Base-by-base conservation (phyloP, 2,888 invertebrate genomes). In the Flabesymbios commensalis region DNA sequence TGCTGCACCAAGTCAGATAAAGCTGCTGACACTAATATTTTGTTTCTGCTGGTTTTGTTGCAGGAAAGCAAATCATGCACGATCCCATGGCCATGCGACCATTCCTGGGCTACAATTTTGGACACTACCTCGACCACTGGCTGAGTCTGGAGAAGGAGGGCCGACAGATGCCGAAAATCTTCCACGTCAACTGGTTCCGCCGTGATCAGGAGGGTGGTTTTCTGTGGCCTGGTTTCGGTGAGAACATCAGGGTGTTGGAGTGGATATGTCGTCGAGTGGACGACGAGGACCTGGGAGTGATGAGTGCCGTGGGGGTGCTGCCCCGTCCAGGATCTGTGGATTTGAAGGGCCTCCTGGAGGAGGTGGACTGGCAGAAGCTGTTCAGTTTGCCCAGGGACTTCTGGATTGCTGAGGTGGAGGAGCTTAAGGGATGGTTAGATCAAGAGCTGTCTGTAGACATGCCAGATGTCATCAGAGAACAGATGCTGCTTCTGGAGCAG, bases 301-400 rank as follows among this genome's bases (percentile, higher is more conserved):
- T 88, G 59, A 69, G 71, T 49, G 47, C 73, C 47, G 49, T 67
- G 19, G 71, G 73, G 1, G 51, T 52, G 19, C 41, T 74, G 19
- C 74, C 74, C 7, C 63, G 39, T 33, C 39, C 63, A 54, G 69
- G 68, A 4, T 56, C 63, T 14, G 45, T 70, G 5, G 36, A 69
- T 49, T 26, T 54, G 19, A 55, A 57, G 5, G 70, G 68, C 51
- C 52, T 65, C 28, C 24, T 55, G 28, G 56, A 48, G 36, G 33
- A 59, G 17, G 55, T 65, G 31, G 52, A 57, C 77, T 84, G 89
- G 81, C 85, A 90, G 17, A 88, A 91, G 75, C 84, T 97, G 17
- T 94, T 96, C 84, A 87, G 88, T 65, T 84, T 96, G 60, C 92
- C 94, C 5, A 91, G 90, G 78, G 89, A 90, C 57, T 98, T 96